Evolutionary conservation across 2,797 vertebrate species (phyloP).

Genomic region (Lithobates sylvaticus): DNA sequence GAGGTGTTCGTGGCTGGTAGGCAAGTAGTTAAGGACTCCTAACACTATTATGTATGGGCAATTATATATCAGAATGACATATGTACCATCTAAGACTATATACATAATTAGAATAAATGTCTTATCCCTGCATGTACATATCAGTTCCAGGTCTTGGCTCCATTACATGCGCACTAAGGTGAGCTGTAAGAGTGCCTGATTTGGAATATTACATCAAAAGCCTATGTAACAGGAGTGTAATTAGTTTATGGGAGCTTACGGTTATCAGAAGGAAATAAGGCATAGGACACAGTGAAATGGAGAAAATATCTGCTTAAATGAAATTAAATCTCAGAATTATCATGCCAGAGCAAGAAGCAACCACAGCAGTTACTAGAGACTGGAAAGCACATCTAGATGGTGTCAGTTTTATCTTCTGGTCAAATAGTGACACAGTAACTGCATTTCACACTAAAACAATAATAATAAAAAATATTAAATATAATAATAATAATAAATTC

Average conservation of each 20-base stretch:
- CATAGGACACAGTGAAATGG: neutral
- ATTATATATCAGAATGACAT: too few species aligned
- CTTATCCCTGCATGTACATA: neutral
- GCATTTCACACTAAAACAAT: neutral
- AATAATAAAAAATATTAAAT: too few species aligned
- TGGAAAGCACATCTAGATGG: too few species aligned
- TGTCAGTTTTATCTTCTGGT: too few species aligned
- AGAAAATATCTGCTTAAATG: neutral
- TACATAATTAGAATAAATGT: neutral
- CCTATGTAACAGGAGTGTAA: constrained; percentile 35
- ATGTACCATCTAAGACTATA: neutral
- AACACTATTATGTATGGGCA: too few species aligned
- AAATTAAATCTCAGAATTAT: neutral
- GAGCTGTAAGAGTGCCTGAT: neutral
- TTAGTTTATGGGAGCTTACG: constrained; percentile 7
- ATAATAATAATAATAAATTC: too few species aligned
- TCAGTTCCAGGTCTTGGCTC: neutral
- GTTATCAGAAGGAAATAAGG: constrained; percentile 11
- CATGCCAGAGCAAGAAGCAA: neutral
- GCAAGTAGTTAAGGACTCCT: too few species aligned
- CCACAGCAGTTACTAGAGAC: neutral
- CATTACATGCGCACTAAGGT: neutral
- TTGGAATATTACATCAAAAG: constrained; percentile 25
- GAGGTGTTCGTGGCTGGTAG: too few species aligned
- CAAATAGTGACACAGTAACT: neutral